Evolutionary conservation across 2,888 invertebrate species (phyloP).

Genomic region (Diploptera punctata): DNA sequence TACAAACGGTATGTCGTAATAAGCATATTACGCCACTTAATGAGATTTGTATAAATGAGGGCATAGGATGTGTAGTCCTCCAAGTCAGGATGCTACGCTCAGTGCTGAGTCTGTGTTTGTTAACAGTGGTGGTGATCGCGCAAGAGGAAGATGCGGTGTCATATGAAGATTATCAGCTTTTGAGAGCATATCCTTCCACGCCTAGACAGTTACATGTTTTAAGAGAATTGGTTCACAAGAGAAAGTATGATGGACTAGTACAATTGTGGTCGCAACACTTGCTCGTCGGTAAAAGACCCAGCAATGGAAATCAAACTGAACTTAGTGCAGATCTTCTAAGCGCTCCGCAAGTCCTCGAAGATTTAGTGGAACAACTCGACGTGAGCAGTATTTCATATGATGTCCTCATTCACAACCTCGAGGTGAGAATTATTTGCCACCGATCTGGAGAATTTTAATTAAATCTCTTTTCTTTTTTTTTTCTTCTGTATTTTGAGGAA

Average conservation of each 20-base stretch:
- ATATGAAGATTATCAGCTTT: slow-evolving; percentile 8
- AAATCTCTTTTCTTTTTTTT: too few species aligned
- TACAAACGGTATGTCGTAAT: too few species aligned
- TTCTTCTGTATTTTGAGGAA: too few species aligned
- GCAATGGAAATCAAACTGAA: slow-evolving; percentile 63
- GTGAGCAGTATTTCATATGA: slow-evolving; percentile 18
- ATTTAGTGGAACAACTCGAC: slow-evolving; percentile 2
- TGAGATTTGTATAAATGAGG: too few species aligned
- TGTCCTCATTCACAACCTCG: slow-evolving; percentile 35
- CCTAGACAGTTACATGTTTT: neutral
- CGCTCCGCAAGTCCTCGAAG: slow-evolving; percentile 6
- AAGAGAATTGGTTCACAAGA: neutral
- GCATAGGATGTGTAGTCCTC: too few species aligned
- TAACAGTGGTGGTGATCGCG: neutral
- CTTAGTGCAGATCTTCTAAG: slow-evolving; percentile 51
- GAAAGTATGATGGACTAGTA: neutral
- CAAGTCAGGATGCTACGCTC: neutral
- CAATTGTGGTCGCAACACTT: slow-evolving; percentile 54
- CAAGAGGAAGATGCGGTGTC: neutral
- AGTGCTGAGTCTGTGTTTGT: neutral
- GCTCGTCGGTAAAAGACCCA: slow-evolving; percentile 63
- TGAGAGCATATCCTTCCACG: slow-evolving; percentile 11
- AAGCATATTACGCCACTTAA: too few species aligned
- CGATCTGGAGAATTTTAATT: too few species aligned
- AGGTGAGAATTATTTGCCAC: too few species aligned